These are phyloP conservation scores for Potamarius usumacintae DNA, from an alignment of 2,113 vertebrate species.

Conservation along the genomic window DNA sequence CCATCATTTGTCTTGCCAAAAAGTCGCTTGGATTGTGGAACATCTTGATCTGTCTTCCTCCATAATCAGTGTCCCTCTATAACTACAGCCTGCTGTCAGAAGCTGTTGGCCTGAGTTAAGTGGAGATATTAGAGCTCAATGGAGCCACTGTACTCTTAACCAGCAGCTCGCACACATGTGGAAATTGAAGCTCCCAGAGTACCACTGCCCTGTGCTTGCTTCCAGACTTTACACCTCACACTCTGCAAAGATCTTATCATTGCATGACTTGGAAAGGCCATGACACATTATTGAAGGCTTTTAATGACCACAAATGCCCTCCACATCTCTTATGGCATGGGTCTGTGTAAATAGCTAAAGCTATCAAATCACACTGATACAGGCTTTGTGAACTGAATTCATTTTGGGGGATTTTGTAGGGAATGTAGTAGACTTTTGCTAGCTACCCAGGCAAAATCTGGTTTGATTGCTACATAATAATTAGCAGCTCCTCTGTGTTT, in stretches of 20 bases:
- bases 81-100: constrained; percentile 12
- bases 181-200: constrained; percentile 47
- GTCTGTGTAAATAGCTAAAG: constrained; percentile 7
- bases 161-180: constrained; percentile 41
- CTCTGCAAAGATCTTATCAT: constrained; percentile 49
- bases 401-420: background rate
- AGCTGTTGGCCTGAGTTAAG: constrained; percentile 36
- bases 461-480: background rate
- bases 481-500: background rate
- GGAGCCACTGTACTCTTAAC: constrained; percentile 41
- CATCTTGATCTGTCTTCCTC: constrained; percentile 25
- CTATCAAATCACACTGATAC: background rate
- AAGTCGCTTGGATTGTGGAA: constrained; percentile 38
- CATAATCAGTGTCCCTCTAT: constrained; percentile 37
- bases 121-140: constrained; percentile 52
- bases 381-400: constrained; percentile 2
- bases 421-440: background rate
- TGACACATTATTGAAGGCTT: constrained; percentile 43
- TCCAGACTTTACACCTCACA: constrained; percentile 43
- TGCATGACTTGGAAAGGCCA: constrained; percentile 23
- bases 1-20: background rate
- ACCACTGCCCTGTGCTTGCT: constrained; percentile 50
- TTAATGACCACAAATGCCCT: constrained; percentile 34
- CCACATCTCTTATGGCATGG: background rate
- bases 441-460: background rate